A percentile compares a stretch with the other conserved stretches of the same genome.
Evolutionary conservation across 2,113 vertebrate genomes (phyloP).

Genomic region (Pristiophorus japonicus): DNA sequence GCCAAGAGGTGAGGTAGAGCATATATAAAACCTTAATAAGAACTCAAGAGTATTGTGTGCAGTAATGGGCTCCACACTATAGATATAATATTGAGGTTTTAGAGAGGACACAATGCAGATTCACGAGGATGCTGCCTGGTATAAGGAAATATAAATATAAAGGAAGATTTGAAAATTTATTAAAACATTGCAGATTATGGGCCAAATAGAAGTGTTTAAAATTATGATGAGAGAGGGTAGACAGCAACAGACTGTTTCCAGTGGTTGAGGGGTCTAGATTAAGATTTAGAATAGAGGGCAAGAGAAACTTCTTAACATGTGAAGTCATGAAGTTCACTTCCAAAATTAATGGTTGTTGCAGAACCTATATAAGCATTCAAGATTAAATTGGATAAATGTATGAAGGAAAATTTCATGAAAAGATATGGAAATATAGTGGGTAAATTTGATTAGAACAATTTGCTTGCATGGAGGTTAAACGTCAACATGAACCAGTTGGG

Average conservation of each 20-base stretch:
- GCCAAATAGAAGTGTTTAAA: background rate
- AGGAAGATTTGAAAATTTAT: background rate
- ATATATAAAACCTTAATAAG: background rate
- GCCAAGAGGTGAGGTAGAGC: background rate
- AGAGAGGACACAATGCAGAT: background rate
- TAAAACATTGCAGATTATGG: background rate
- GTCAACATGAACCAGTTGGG: too few species aligned
- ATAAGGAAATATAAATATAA: background rate
- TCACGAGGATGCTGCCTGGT: background rate
- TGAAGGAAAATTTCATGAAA: background rate
- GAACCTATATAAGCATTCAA: background rate
- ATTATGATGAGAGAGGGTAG: background rate
- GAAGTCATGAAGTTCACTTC: background rate
- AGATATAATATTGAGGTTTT: background rate
- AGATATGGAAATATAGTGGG: background rate
- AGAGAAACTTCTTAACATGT: background rate
- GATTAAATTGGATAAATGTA: background rate
- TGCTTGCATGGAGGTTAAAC: background rate
- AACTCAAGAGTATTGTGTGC: background rate
- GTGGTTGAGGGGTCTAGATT: background rate
- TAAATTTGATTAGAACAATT: background rate
- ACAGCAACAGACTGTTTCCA: background rate
- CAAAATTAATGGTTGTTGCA: background rate
- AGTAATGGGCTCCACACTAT: background rate
- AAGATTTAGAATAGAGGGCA: background rate